Conservation (phyloP, 1,140 invertebrate genomes). For the Drosophila parabipectinata region DNA sequence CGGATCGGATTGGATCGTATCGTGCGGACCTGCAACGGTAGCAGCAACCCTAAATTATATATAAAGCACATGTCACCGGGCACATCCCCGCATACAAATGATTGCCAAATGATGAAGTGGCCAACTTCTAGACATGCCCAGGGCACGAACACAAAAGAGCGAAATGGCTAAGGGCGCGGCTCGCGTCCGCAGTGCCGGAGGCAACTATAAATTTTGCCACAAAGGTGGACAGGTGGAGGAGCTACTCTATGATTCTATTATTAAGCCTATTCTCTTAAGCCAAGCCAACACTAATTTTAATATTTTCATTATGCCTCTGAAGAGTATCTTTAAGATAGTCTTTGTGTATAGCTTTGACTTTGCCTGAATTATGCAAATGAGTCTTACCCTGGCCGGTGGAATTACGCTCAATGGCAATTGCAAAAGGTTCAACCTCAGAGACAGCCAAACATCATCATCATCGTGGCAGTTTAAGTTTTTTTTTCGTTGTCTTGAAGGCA, state of each 20-base stretch:
- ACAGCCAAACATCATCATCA: conserved; percentile 38
- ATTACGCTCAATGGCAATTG: conserved; percentile 48
- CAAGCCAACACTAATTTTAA: too few species aligned
- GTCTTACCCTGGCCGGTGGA: conserved; percentile 7
- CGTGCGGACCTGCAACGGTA: conserved; percentile 59
- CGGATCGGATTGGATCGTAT: conserved; percentile 19
- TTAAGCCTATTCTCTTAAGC: too few species aligned
- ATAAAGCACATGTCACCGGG: conserved; percentile 81
- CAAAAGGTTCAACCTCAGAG: conserved; percentile 3
- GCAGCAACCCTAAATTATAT: conserved; percentile 80
- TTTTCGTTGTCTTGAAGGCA: neutral
- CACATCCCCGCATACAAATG: conserved; percentile 79
- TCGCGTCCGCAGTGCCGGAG: conserved; percentile 6
- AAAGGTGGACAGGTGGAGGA: conserved; percentile 9
- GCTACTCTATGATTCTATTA: neutral
- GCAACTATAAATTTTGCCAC: conserved; percentile 24
- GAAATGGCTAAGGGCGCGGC: conserved; percentile 58
- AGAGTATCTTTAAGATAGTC: conserved; percentile 1
- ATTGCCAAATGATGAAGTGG: conserved; percentile 47
- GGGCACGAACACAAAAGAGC: conserved; percentile 49
- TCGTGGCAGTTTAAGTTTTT: neutral
- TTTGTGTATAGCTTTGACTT: conserved; percentile 11
- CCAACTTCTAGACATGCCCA: conserved; percentile 73
- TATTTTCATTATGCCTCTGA: neutral
- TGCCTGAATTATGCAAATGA: conserved; percentile 62